Conservation (phyloP, 2,797 vertebrate species). For the Periophthalmus magnuspinnatus region DNA sequence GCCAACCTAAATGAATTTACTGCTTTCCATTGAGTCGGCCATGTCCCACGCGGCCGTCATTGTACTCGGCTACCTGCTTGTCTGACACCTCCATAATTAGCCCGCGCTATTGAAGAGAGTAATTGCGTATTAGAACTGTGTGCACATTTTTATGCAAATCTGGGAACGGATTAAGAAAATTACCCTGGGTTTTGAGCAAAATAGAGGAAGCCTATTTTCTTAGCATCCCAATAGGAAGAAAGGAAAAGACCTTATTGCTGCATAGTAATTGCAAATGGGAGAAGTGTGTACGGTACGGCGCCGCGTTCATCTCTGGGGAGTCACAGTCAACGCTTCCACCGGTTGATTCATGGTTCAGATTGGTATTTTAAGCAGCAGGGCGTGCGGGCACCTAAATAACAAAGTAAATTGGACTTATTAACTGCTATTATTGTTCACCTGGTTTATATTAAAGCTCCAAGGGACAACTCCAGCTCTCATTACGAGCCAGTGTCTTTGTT, state of each 20-base stretch:
- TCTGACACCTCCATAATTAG: slow-evolving; percentile 78
- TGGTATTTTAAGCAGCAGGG: slow-evolving; percentile 66
- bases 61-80: slow-evolving; percentile 75
- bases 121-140: slow-evolving; percentile 73
- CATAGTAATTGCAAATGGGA: slow-evolving; percentile 46
- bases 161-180: slow-evolving; percentile 59
- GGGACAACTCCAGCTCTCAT: slow-evolving; percentile 64
- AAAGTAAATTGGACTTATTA: slow-evolving; percentile 72
- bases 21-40: slow-evolving; percentile 67
- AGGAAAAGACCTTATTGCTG: slow-evolving; percentile 50
- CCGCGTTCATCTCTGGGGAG: slow-evolving; percentile 58
- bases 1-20: slow-evolving; percentile 76
- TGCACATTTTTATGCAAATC: slow-evolving; percentile 73
- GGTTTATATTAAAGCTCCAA: slow-evolving; percentile 63
- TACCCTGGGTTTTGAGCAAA: slow-evolving; percentile 55
- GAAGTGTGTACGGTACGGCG: slow-evolving; percentile 43
- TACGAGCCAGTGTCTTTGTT: slow-evolving; percentile 54
- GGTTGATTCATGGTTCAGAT: slow-evolving; percentile 70
- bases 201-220: slow-evolving; percentile 57
- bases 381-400: slow-evolving; percentile 62
- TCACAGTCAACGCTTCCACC: slow-evolving; percentile 49
- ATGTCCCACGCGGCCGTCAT: slow-evolving; percentile 64
- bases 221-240: slow-evolving; percentile 49
- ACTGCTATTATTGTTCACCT: slow-evolving; percentile 69
- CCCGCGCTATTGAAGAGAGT: slow-evolving; percentile 70